These are phyloP conservation scores for Nothoprocta pentlandii DNA, from an alignment of 2,113 vertebrate species.

Conservation along the genomic window DNA sequence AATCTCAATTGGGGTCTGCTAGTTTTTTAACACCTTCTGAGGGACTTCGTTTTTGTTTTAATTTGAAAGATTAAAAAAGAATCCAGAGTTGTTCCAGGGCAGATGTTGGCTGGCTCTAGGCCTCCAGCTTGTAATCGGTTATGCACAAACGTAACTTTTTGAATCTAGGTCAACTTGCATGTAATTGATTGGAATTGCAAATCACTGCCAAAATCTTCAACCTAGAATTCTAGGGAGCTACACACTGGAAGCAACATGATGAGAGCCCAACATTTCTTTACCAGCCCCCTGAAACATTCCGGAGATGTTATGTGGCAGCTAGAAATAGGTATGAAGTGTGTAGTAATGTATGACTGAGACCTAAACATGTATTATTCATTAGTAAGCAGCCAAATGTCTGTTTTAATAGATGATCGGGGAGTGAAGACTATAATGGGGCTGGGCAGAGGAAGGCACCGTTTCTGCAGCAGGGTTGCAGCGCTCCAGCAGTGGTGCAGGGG, in stretches of 20 bases:
- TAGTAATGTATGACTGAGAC: background rate
- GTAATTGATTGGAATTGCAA: background rate
- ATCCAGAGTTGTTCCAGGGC: background rate
- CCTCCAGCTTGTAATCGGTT: background rate
- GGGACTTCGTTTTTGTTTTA: fast-evolving
- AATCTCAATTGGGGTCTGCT: background rate
- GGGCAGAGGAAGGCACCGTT: background rate
- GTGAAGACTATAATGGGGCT: background rate
- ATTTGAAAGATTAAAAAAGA: background rate
- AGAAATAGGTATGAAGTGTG: background rate
- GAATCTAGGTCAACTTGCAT: background rate
- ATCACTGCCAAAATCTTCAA: constrained; percentile 3
- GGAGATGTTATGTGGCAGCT: background rate
- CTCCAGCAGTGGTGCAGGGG: background rate
- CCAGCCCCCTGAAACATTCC: background rate
- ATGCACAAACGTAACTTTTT: background rate
- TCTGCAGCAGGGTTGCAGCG: background rate
- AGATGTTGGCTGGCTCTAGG: background rate
- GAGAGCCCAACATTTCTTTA: background rate
- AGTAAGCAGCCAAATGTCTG: background rate
- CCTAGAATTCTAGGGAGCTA: background rate
- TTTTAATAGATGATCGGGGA: background rate
- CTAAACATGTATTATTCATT: background rate
- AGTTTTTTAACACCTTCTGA: background rate
- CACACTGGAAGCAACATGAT: background rate